Conservation (phyloP, 2,797 vertebrate species). For the Chaetodon trifasciatus region DNA sequence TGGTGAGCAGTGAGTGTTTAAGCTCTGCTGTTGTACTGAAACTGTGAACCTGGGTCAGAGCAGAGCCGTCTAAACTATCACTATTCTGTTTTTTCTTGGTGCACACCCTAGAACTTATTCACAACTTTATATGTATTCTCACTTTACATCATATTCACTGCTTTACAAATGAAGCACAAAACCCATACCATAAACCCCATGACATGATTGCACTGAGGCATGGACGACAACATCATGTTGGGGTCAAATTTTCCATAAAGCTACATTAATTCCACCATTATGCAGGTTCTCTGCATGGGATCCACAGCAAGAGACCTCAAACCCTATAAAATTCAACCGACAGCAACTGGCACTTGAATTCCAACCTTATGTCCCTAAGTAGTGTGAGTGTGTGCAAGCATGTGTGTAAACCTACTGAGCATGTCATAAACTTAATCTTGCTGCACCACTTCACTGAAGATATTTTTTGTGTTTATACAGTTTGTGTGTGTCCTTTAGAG, state of each 20-base stretch:
- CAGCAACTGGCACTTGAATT: constrained; percentile 10
- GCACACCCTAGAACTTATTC: constrained; percentile 17
- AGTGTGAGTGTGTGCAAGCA: constrained; percentile 4
- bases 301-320: constrained; percentile 27
- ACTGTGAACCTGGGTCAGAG: neutral
- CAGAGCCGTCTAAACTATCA: neutral
- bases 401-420: constrained; percentile 51
- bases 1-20: neutral
- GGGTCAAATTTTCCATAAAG: constrained; percentile 49
- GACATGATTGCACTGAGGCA: constrained; percentile 29
- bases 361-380: constrained; percentile 22
- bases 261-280: constrained; percentile 30
- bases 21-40: neutral
- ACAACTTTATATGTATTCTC: constrained; percentile 22
- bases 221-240: constrained; percentile 26
- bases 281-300: constrained; percentile 45
- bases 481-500: neutral
- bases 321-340: constrained; percentile 44
- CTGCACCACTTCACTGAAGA: constrained; percentile 62
- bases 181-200: constrained; percentile 30
- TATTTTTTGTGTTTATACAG: constrained; percentile 40
- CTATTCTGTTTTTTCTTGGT: neutral
- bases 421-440: constrained; percentile 55
- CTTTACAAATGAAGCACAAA: constrained; percentile 33
- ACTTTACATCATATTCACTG: constrained; percentile 34